Conservation (phyloP, 2,888 invertebrate species). For the Syrphus vitripennis region DNA sequence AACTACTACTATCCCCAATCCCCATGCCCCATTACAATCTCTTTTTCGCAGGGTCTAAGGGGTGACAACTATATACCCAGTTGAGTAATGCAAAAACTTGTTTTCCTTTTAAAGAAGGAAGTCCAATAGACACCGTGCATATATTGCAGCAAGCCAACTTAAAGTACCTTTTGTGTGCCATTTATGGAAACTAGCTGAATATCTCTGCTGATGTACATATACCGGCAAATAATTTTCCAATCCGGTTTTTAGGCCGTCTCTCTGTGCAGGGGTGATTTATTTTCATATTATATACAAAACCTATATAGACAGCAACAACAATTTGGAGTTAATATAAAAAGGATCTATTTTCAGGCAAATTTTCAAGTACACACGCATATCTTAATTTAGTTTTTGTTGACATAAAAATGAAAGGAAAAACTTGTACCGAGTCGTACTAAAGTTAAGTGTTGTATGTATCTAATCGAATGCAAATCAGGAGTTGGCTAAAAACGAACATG, state of each 20-base stretch:
- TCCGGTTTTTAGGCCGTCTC: constrained; percentile 23
- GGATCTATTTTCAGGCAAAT: constrained; percentile 47
- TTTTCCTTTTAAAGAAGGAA: constrained; percentile 64
- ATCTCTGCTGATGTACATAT: not conserved
- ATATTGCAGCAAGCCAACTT: constrained; percentile 1
- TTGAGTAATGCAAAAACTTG: constrained; percentile 31
- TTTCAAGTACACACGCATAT: constrained; percentile 17
- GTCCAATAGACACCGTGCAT: constrained; percentile 39
- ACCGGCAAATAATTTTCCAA: constrained; percentile 39
- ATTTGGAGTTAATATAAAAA: constrained; percentile 26
- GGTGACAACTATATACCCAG: constrained; percentile 3
- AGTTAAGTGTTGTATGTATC: constrained; percentile 1
- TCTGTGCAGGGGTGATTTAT: not conserved
- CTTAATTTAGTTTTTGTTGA: constrained; percentile 28
- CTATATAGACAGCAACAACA: not conserved
- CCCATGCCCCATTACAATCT: too few relatives aligned
- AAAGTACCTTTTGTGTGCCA: constrained; percentile 56
- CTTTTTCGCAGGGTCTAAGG: not conserved
- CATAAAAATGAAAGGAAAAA: constrained; percentile 58
- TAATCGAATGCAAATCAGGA: constrained; percentile 59
- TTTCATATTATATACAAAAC: too few relatives aligned
- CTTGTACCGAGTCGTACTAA: constrained; percentile 33
- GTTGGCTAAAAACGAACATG: constrained; percentile 6
- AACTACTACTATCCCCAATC: constrained; percentile 43
- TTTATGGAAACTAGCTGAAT: constrained; percentile 49